Evolutionary conservation across 35 echinoderm and acorn worm genomes (phyloP).

Genomic region (Amphiura filiformis): DNA sequence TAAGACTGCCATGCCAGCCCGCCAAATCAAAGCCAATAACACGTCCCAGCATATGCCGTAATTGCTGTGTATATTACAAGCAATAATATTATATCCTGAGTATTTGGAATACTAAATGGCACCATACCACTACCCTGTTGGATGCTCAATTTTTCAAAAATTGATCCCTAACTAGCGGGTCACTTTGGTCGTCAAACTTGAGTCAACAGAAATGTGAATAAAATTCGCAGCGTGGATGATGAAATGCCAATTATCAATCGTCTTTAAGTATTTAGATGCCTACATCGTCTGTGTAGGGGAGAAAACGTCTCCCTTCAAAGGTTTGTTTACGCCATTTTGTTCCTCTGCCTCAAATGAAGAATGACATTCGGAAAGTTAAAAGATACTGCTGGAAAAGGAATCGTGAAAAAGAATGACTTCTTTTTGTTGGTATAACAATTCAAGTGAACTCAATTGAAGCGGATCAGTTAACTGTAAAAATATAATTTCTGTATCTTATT

Average conservation of each 20-base stretch:
- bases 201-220: neutral
- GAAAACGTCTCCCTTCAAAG: neutral
- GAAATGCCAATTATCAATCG: neutral
- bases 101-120: conserved; percentile 10
- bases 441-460: too few relatives aligned
- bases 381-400: too few relatives aligned
- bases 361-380: neutral
- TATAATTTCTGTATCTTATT: too few relatives aligned
- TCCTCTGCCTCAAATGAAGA: neutral
- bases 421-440: too few relatives aligned
- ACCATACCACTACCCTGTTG: neutral
- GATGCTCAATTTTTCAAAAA: neutral
- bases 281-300: neutral
- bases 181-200: neutral
- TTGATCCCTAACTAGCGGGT: neutral
- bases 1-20: neutral
- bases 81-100: neutral
- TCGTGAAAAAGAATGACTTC: too few relatives aligned
- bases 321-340: neutral
- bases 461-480: too few relatives aligned
- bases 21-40: neutral
- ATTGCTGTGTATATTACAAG: conserved; percentile 10
- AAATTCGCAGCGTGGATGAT: neutral
- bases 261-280: neutral
- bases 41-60: neutral